phyloP scores from a whole-genome alignment of 2,113 vertebrate species.

The Calidris pugnax region DNA sequence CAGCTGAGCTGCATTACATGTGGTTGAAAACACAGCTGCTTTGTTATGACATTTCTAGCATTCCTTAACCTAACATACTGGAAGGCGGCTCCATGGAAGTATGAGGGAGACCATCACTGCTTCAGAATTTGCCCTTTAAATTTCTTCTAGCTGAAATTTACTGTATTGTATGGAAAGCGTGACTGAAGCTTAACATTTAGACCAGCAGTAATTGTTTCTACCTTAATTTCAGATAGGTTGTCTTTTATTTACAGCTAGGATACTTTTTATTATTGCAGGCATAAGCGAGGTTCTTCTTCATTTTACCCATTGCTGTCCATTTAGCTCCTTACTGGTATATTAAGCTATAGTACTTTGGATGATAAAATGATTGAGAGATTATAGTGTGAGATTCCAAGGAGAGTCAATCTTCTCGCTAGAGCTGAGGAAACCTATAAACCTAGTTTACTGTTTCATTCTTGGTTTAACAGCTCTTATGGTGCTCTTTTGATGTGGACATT shows the following conservation, averaged over 20 bases:
- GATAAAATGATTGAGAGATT: background rate
- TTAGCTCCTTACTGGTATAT: background rate
- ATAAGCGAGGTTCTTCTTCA: background rate
- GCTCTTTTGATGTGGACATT: background rate
- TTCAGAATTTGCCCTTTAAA: background rate
- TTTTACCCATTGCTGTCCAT: background rate
- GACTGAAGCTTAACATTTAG: background rate
- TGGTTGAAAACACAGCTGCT: background rate
- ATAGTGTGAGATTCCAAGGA: background rate
- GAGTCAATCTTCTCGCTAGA: background rate
- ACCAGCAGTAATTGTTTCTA: background rate
- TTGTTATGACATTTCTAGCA: background rate
- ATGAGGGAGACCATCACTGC: background rate
- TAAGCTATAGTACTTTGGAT: background rate
- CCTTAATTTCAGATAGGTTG: background rate
- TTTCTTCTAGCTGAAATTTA: background rate
- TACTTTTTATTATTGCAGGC: background rate
- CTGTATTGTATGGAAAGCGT: background rate
- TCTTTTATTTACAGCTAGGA: background rate
- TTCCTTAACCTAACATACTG: background rate
- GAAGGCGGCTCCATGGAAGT: background rate
- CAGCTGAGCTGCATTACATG: background rate
- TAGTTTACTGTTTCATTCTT: background rate
- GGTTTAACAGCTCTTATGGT: background rate
- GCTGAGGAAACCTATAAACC: background rate